phyloP scores from a whole-genome alignment of 2,888 invertebrate genomes.

The Machimus rusticus region DNA sequence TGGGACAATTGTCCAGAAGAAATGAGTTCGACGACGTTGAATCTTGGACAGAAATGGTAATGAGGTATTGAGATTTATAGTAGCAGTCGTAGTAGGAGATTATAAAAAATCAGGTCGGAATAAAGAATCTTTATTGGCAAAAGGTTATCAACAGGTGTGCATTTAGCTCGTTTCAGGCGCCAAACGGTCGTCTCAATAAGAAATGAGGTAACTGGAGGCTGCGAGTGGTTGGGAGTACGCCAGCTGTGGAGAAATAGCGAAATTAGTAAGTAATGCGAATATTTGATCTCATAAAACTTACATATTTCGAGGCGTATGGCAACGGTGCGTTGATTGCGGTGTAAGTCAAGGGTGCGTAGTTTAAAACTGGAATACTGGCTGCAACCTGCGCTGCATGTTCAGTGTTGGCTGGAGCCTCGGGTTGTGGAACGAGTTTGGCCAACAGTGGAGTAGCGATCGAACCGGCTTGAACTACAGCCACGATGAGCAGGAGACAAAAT shows the following conservation, averaged over 20 bases:
- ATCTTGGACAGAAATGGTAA: neutral
- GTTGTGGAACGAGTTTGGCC: constrained; percentile 39
- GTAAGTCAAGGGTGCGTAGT: constrained; percentile 37
- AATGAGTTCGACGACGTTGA: constrained; percentile 11
- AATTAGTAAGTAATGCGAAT: neutral
- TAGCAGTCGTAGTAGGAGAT: neutral
- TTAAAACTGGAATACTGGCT: constrained; percentile 40
- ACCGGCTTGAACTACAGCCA: constrained; percentile 4
- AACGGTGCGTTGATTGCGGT: constrained; percentile 23
- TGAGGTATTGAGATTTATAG: neutral
- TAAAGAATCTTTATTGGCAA: neutral
- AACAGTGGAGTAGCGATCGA: constrained; percentile 42
- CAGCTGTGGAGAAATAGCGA: neutral
- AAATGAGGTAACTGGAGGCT: neutral
- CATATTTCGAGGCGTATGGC: constrained; percentile 38
- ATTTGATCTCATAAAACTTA: constrained; percentile 14
- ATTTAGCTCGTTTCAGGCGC: neutral
- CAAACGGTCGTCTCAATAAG: neutral
- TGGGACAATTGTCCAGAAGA: neutral
- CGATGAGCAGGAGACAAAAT: neutral
- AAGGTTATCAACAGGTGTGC: neutral
- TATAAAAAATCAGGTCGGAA: neutral
- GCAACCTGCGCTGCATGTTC: constrained; percentile 46
- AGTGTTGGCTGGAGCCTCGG: constrained; percentile 45
- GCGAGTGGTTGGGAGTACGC: constrained; percentile 10